Evolutionary conservation across 2,113 vertebrate species (phyloP).

Genomic region (Hylia prasina): DNA sequence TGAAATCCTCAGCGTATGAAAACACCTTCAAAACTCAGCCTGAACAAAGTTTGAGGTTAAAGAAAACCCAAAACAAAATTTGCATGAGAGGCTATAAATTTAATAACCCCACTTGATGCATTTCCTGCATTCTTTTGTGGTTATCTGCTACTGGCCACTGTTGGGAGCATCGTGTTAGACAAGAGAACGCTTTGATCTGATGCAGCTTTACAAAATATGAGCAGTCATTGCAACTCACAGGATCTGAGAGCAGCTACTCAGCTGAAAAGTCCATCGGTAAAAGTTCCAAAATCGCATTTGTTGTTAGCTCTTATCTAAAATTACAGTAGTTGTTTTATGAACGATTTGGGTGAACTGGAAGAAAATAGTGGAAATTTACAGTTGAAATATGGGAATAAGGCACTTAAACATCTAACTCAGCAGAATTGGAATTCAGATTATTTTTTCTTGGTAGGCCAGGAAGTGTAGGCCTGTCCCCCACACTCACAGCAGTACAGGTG

Average conservation of each 20-base stretch:
- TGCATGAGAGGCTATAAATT: background rate
- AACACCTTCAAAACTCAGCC: background rate
- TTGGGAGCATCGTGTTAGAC: background rate
- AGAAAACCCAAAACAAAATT: background rate
- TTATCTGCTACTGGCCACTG: background rate
- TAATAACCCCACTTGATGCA: accelerated
- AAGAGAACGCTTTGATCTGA: background rate
- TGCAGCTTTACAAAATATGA: background rate
- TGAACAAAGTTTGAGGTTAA: background rate
- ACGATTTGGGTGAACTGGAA: background rate
- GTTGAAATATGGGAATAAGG: background rate
- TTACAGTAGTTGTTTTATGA: background rate
- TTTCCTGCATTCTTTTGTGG: background rate
- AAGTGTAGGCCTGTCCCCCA: background rate
- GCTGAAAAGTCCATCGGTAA: background rate
- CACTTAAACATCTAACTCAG: background rate
- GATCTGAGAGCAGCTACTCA: background rate
- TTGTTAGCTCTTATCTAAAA: background rate
- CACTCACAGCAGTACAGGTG: background rate
- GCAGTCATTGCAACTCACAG: background rate
- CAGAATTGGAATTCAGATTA: background rate
- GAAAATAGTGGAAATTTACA: background rate
- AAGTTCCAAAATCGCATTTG: background rate
- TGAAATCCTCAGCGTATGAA: background rate
- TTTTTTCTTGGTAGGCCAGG: background rate